Conservation (phyloP, 2,797 vertebrate species). For the Allobates femoralis region DNA sequence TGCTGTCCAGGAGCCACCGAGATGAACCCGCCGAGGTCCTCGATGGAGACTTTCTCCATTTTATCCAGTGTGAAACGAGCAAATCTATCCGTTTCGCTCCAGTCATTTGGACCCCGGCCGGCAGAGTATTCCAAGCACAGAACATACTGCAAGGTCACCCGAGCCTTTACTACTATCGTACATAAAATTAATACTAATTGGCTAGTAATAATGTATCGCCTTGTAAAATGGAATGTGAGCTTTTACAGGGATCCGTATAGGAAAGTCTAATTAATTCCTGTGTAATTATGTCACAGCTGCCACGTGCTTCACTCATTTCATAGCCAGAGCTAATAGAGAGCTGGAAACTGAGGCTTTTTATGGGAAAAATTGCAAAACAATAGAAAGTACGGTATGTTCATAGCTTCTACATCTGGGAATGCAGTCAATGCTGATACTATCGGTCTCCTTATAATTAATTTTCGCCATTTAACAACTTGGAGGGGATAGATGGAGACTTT, state of each 20-base stretch:
- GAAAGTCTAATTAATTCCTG: slow-evolving; percentile 35
- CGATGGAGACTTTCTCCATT: background rate
- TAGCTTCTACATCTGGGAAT: background rate
- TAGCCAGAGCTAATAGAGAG: background rate
- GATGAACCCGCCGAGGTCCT: background rate
- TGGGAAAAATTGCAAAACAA: background rate
- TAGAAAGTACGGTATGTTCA: background rate
- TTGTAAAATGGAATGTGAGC: slow-evolving; percentile 54
- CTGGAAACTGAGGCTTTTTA: background rate
- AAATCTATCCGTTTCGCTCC: slow-evolving; percentile 17
- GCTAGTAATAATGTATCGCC: slow-evolving; percentile 48
- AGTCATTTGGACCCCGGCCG: slow-evolving; percentile 34
- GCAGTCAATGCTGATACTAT: background rate
- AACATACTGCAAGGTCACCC: slow-evolving; percentile 52
- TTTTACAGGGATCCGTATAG: slow-evolving; percentile 22
- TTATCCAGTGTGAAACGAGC: background rate
- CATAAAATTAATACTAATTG: slow-evolving; percentile 58
- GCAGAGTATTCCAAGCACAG: slow-evolving; percentile 27
- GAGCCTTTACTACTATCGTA: slow-evolving; percentile 12
- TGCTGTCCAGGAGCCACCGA: background rate
- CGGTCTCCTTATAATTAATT: background rate
- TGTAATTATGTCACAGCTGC: slow-evolving; percentile 38
- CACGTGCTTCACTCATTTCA: background rate
- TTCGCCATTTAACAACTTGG: too few species aligned
- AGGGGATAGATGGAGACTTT: too few species aligned